phyloP scores from a whole-genome alignment of 1,140 invertebrate species.

The Ooceraea biroi region DNA sequence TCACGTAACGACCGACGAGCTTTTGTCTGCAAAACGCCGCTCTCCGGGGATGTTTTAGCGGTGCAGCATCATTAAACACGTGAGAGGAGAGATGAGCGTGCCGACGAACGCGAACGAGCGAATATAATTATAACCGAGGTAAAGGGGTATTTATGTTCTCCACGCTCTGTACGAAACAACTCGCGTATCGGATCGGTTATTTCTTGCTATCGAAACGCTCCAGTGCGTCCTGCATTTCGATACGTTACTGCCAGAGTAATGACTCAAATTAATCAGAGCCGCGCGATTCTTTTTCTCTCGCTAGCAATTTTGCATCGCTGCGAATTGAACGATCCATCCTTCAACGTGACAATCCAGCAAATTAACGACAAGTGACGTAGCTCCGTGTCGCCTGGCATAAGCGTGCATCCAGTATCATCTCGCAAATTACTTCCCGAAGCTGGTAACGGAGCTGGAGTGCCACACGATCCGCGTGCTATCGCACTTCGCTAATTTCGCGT shows the following conservation, averaged over 20 bases:
- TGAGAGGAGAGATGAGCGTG: conserved; percentile 54
- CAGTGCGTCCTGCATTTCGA: neutral
- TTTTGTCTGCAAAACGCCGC: conserved; percentile 45
- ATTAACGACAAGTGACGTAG: conserved; percentile 6
- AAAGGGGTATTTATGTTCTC: conserved; percentile 6
- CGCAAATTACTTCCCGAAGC: conserved; percentile 47
- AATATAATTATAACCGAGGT: conserved; percentile 45
- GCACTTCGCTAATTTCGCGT: conserved; percentile 67
- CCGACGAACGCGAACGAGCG: conserved; percentile 52
- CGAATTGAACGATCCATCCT: neutral
- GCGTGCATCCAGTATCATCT: neutral
- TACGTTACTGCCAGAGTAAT: no score
- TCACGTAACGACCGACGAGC: conserved; percentile 59
- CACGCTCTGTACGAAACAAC: conserved; percentile 2
- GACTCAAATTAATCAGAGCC: no score
- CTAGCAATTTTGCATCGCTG: neutral
- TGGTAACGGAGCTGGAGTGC: neutral
- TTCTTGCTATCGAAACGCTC: neutral
- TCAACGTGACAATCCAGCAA: neutral
- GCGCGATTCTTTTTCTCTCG: neutral
- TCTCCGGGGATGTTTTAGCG: conserved; percentile 45
- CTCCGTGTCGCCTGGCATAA: conserved; percentile 25
- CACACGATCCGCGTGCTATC: conserved; percentile 58
- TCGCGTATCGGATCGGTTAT: neutral
- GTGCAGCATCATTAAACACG: conserved; percentile 59